Conservation (phyloP, 2,888 invertebrate genomes). For the Aporophyla lueneburgensis region DNA sequence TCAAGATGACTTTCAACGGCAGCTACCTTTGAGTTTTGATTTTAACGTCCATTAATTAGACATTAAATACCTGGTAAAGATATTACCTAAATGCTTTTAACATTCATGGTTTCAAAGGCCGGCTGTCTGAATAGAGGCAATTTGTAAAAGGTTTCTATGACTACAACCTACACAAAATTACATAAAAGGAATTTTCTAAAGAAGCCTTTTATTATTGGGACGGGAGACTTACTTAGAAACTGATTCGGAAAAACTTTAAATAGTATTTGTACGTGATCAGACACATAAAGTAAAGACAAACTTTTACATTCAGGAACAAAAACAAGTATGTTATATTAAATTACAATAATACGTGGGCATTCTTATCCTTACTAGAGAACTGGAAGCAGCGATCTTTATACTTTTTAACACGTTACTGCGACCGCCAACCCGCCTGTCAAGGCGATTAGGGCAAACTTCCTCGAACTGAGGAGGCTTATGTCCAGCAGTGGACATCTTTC, state of each 20-base stretch:
- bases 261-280: slow-evolving; percentile 53
- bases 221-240: slow-evolving; percentile 20
- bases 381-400: too few relatives aligned
- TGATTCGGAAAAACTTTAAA: slow-evolving; percentile 40
- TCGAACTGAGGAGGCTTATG: too few relatives aligned
- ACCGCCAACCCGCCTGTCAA: too few relatives aligned
- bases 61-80: not conserved
- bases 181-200: slow-evolving; percentile 38
- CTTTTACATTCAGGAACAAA: not conserved
- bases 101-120: slow-evolving; percentile 21
- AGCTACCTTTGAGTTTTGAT: slow-evolving; percentile 12
- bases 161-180: slow-evolving; percentile 33
- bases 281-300: slow-evolving; percentile 13
- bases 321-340: not conserved
- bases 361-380: too few relatives aligned
- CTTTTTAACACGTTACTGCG: too few relatives aligned
- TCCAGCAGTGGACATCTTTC: too few relatives aligned
- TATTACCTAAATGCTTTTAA: slow-evolving; percentile 5
- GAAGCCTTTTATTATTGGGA: slow-evolving; percentile 28
- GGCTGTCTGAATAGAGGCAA: slow-evolving; percentile 32
- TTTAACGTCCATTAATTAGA: slow-evolving; percentile 2
- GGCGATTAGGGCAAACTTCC: too few relatives aligned
- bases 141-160: slow-evolving; percentile 40
- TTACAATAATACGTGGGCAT: slow-evolving; percentile 11
- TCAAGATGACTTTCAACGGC: not conserved